Evolutionary conservation across 2,888 invertebrate genomes (phyloP).

Genomic region (Perizoma flavofasciatum): DNA sequence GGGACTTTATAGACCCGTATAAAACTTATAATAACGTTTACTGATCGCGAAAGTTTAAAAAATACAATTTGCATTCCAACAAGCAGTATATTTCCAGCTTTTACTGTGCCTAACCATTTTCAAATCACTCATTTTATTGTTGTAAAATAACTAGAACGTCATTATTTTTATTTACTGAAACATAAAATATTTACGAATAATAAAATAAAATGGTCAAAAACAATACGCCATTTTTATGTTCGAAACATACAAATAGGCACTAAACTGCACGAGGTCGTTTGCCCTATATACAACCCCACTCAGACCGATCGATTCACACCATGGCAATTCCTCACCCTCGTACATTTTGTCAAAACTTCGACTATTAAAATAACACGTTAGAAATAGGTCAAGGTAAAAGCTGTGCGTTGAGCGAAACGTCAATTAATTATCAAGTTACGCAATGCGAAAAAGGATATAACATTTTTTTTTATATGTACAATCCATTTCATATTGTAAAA

Average conservation of each 20-base stretch:
- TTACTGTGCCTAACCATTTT: too few relatives aligned
- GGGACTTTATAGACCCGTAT: too few relatives aligned
- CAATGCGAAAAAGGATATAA: neutral
- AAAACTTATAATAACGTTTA: too few relatives aligned
- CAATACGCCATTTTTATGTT: conserved; percentile 1
- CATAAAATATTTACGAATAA: too few relatives aligned
- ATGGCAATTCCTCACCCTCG: conserved; percentile 28
- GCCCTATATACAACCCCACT: conserved; percentile 26
- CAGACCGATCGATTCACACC: conserved; percentile 30
- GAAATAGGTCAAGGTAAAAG: conserved; percentile 51
- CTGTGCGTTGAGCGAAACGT: conserved; percentile 14
- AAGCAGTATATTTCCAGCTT: too few relatives aligned
- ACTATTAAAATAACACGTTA: conserved; percentile 43
- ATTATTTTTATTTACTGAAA: too few relatives aligned
- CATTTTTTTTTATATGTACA: neutral
- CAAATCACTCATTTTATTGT: too few relatives aligned
- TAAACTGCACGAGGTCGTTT: conserved; percentile 15
- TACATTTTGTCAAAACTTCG: conserved; percentile 33
- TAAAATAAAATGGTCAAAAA: too few relatives aligned
- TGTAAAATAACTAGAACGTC: too few relatives aligned
- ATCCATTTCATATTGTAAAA: neutral
- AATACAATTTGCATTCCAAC: too few relatives aligned
- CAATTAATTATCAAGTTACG: neutral
- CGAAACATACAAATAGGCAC: conserved; percentile 5
- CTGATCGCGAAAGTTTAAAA: too few relatives aligned